A percentile compares a stretch with the other conserved stretches of the same genome.
Evolutionary conservation across 1,140 invertebrate species (phyloP).

Genomic region (Phthorimaea operculella): DNA sequence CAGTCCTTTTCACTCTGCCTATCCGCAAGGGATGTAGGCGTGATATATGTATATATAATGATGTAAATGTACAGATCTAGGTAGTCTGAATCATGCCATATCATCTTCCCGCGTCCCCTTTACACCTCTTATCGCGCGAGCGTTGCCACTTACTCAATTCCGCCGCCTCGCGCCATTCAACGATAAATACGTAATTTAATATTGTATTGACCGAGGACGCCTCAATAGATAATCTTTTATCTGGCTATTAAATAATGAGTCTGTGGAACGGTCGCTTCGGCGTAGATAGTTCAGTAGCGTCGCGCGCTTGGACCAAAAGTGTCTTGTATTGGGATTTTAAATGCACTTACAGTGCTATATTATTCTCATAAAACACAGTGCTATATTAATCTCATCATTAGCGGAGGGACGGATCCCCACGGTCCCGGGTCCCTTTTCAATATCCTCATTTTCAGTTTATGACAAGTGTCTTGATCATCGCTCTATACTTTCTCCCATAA

Average conservation of each 20-base stretch:
- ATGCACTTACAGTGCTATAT: too few species aligned
- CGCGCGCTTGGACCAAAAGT: constrained; percentile 5
- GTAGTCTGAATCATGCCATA: not conserved
- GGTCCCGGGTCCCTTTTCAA: too few species aligned
- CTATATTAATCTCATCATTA: too few species aligned
- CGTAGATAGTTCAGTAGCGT: constrained; percentile 5
- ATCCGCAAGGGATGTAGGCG: too few species aligned
- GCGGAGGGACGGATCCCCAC: too few species aligned
- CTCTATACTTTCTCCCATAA: constrained; percentile 8
- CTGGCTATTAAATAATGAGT: constrained; percentile 62
- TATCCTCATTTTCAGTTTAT: too few species aligned
- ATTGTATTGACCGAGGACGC: constrained; percentile 55
- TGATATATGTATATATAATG: too few species aligned
- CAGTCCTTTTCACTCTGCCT: too few species aligned
- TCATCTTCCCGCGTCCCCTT: not conserved
- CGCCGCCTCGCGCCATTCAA: constrained; percentile 23
- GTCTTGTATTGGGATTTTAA: too few species aligned
- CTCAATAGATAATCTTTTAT: constrained; percentile 65
- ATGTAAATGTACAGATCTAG: too few species aligned
- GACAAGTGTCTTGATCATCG: not conserved
- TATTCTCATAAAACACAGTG: too few species aligned
- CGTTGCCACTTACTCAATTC: not conserved
- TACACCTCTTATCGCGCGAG: not conserved
- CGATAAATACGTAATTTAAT: constrained; percentile 47
- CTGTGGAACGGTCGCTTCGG: constrained; percentile 20